Evolutionary conservation across 2,888 invertebrate species (phyloP).

Genomic region (Oscheius sp.): DNA sequence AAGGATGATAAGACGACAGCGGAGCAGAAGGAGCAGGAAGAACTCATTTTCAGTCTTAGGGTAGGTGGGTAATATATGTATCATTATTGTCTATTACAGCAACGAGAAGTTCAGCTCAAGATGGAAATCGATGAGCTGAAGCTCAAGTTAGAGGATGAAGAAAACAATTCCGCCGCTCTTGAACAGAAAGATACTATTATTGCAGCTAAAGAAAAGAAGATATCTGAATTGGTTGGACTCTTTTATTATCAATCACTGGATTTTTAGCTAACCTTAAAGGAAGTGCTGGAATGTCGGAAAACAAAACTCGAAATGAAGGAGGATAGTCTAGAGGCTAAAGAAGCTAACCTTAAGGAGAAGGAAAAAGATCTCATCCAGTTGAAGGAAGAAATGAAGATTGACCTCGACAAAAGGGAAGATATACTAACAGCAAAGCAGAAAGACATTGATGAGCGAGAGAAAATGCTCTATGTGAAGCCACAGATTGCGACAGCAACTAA

Average conservation of each 20-base stretch:
- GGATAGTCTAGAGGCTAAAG: background rate
- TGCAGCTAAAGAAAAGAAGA: constrained; percentile 1
- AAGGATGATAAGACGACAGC: constrained; percentile 33
- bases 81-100: background rate
- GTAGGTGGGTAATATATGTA: background rate
- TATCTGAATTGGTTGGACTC: background rate
- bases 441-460: constrained; percentile 15
- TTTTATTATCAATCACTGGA: background rate
- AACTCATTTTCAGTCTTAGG: constrained; percentile 9
- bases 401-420: constrained; percentile 34
- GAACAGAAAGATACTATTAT: background rate
- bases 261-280: background rate
- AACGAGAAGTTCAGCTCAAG: constrained; percentile 3
- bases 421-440: constrained; percentile 28
- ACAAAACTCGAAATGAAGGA: constrained; percentile 3
- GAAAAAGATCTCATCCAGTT: constrained; percentile 36
- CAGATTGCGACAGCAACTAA: background rate
- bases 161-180: background rate
- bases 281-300: background rate
- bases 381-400: constrained; percentile 38
- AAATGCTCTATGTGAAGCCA: background rate
- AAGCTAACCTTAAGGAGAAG: constrained; percentile 40
- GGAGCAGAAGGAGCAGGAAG: constrained; percentile 50
- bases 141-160: background rate
- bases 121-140: constrained; percentile 12